Evolutionary conservation across 2,888 invertebrate species (phyloP).

Genomic region (Coelopa pilipes): DNA sequence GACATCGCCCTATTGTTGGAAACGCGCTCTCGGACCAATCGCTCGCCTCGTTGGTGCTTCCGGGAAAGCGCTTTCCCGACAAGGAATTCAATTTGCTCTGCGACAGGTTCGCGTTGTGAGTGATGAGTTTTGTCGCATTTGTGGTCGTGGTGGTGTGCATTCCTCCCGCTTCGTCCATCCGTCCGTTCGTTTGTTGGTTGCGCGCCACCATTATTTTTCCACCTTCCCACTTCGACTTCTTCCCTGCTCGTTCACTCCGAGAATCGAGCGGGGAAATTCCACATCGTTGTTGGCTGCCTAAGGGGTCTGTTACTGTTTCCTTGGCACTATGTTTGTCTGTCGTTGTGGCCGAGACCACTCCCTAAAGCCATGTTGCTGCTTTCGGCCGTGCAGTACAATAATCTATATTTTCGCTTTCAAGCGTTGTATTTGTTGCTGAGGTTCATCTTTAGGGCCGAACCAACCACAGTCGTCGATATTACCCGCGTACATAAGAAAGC

Average conservation of each 20-base stretch:
- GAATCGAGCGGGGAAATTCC: conserved; percentile 16
- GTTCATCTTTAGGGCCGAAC: conserved; percentile 23
- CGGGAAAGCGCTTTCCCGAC: conserved; percentile 5
- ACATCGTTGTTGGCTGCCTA: conserved; percentile 28
- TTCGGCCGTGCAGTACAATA: conserved; percentile 30
- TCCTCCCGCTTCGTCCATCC: not conserved
- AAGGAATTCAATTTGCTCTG: conserved; percentile 8
- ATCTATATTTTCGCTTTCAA: conserved; percentile 18
- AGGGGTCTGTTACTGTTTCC: conserved; percentile 14
- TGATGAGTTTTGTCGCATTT: too few species aligned
- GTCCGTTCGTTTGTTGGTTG: too few species aligned
- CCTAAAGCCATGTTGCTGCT: conserved; percentile 50
- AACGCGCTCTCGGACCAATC: conserved; percentile 20
- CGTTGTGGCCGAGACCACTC: conserved; percentile 46
- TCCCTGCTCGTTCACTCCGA: not conserved
- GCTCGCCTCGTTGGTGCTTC: not conserved
- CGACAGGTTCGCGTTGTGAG: too few species aligned
- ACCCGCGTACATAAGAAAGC: too few species aligned
- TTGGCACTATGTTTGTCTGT: conserved; percentile 10
- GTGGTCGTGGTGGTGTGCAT: not conserved
- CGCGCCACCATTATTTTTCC: conserved; percentile 27
- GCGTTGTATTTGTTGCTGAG: conserved; percentile 30
- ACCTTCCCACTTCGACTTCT: not conserved
- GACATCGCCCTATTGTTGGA: conserved; percentile 6
- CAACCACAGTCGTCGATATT: too few species aligned